These are phyloP conservation scores for Triops longicaudatus DNA, from an alignment of 1,140 invertebrate species.

Conservation along the genomic window DNA sequence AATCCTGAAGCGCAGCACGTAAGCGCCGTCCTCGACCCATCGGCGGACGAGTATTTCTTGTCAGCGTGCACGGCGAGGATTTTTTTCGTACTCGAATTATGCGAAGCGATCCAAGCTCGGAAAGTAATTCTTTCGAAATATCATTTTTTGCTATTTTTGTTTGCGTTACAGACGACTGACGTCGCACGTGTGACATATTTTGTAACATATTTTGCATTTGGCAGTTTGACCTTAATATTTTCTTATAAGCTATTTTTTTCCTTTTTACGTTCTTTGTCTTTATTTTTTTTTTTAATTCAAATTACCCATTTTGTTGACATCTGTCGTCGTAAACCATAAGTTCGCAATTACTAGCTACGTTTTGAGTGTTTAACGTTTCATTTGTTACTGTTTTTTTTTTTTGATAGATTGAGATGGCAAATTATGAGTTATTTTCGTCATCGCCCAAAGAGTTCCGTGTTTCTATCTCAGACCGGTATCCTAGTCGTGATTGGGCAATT, in stretches of 20 bases:
- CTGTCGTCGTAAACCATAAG: too few species aligned
- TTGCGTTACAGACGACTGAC: too few species aligned
- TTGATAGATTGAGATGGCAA: slow-evolving; percentile 77
- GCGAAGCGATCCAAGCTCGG: slow-evolving; percentile 90
- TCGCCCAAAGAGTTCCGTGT: slow-evolving; percentile 83
- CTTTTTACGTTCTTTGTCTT: slow-evolving; percentile 11
- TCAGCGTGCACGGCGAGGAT: slow-evolving; percentile 76
- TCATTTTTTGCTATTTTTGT: too few species aligned
- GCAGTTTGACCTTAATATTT: not conserved
- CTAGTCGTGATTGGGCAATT: slow-evolving; percentile 80
- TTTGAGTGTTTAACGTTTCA: too few species aligned
- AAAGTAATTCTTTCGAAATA: slow-evolving; percentile 42
- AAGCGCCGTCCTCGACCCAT: slow-evolving; percentile 71
- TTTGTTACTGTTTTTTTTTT: slow-evolving; percentile 30
- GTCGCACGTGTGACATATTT: too few species aligned
- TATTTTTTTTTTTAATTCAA: slow-evolving; percentile 23
- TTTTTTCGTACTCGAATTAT: slow-evolving; percentile 96
- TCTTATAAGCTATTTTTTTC: not conserved
- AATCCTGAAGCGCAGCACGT: slow-evolving; percentile 85
- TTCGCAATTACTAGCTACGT: too few species aligned
- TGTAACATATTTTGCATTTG: too few species aligned
- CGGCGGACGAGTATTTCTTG: slow-evolving; percentile 93
- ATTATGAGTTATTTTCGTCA: slow-evolving; percentile 97
- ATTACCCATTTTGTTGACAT: too few species aligned
- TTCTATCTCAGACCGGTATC: slow-evolving; percentile 80